These are phyloP conservation scores for Electrona antarctica DNA, from an alignment of 2,113 vertebrate species.

Conservation along the genomic window DNA sequence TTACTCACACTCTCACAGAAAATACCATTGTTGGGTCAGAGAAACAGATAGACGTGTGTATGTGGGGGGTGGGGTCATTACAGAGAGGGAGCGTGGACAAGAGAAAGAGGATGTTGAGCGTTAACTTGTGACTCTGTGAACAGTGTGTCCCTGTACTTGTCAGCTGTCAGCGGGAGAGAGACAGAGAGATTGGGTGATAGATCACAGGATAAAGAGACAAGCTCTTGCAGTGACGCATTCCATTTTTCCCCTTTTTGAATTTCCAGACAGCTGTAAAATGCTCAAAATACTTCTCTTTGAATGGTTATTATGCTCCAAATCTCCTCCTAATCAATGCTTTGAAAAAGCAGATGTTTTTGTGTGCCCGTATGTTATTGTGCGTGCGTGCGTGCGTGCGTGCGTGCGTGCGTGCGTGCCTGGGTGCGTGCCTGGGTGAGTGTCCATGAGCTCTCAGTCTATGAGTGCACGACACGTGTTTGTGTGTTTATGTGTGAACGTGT, in stretches of 20 bases:
- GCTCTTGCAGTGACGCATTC: too few relatives aligned
- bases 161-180: constrained; percentile 44
- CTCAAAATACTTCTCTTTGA: too few relatives aligned
- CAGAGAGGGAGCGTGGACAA: not conserved
- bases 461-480: too few relatives aligned
- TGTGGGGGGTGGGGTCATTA: not conserved
- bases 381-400: constrained; percentile 8
- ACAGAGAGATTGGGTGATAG: not conserved
- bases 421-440: not conserved
- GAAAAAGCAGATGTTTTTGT: not conserved
- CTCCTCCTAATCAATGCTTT: too few relatives aligned
- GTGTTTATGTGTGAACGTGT: not conserved
- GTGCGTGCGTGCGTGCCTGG: not conserved
- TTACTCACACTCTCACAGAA: constrained; percentile 66
- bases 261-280: too few relatives aligned
- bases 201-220: not conserved
- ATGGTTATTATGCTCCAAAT: too few relatives aligned
- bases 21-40: constrained; percentile 64
- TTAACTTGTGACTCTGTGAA: constrained; percentile 52
- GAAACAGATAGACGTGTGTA: constrained; percentile 32
- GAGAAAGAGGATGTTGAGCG: constrained; percentile 43
- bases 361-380: not conserved
- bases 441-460: too few relatives aligned
- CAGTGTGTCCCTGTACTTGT: constrained; percentile 39
- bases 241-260: too few relatives aligned